phyloP scores from a whole-genome alignment of 2,797 vertebrate species.

The Crenuchus spilurus region DNA sequence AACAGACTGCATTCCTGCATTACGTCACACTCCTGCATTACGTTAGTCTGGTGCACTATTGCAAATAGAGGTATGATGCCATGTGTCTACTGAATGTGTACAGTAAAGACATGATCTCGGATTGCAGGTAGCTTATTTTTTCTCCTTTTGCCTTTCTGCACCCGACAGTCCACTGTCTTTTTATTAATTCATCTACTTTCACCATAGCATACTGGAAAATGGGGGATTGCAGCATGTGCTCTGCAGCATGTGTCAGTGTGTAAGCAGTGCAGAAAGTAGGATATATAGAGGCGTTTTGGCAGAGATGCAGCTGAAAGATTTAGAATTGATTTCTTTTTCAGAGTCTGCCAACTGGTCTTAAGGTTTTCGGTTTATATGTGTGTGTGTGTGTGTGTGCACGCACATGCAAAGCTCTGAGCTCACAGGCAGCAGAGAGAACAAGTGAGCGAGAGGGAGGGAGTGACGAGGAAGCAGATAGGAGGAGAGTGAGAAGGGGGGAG shows the following conservation, averaged over 20 bases:
- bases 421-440: slow-evolving; percentile 57
- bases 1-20: neutral
- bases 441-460: slow-evolving; percentile 50
- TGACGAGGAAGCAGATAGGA: slow-evolving; percentile 59
- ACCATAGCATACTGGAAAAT: neutral
- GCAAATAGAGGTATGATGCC: neutral
- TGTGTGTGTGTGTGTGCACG: slow-evolving; percentile 28
- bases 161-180: neutral
- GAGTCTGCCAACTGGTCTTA: slow-evolving; percentile 21
- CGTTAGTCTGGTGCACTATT: neutral
- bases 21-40: too few species aligned
- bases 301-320: slow-evolving; percentile 7
- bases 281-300: neutral
- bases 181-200: neutral
- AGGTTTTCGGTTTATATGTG: slow-evolving; percentile 7
- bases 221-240: neutral
- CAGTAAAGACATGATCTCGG: neutral
- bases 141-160: neutral
- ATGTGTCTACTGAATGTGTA: neutral
- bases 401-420: slow-evolving; percentile 60
- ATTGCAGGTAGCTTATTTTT: neutral
- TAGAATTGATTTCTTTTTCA: slow-evolving; percentile 1
- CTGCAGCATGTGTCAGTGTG: too few species aligned
- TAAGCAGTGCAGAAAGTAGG: neutral
- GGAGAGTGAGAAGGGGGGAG: slow-evolving; percentile 45